phyloP scores from a whole-genome alignment of 2,797 vertebrate genomes.

The Urosaurus nigricauda region DNA sequence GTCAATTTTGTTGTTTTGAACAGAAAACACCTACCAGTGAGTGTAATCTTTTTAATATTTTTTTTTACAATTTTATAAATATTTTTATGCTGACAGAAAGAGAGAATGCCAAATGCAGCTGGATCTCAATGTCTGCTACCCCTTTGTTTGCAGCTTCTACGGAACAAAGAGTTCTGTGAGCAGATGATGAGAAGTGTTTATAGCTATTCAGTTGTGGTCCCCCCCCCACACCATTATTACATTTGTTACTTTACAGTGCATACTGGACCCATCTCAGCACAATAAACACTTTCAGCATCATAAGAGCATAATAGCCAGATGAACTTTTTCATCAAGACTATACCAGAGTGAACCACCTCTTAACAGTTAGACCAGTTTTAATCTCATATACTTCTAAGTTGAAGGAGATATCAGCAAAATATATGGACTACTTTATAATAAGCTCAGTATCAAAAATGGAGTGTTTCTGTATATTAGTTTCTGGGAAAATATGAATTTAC shows the following conservation, averaged over 20 bases:
- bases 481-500: too few relatives aligned
- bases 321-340: background rate
- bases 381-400: background rate
- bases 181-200: background rate
- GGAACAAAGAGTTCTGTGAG: background rate
- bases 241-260: background rate
- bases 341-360: background rate
- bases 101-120: background rate
- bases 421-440: background rate
- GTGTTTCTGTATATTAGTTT: too few relatives aligned
- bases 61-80: too few relatives aligned
- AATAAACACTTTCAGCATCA: background rate
- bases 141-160: background rate
- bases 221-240: too few relatives aligned
- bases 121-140: background rate
- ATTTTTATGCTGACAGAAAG: background rate
- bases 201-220: background rate
- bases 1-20: background rate
- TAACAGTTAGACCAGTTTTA: background rate
- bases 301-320: background rate
- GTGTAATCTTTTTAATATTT: too few relatives aligned
- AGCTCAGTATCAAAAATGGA: too few relatives aligned
- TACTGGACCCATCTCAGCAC: background rate
- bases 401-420: conserved; percentile 43
- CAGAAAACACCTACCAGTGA: background rate